Percentiles rank a stretch among this genome's conserved stretches.
These are phyloP conservation scores for Odocoileus hemionus DNA, from an alignment of 2,113 vertebrate species.

Conservation along the genomic window DNA sequence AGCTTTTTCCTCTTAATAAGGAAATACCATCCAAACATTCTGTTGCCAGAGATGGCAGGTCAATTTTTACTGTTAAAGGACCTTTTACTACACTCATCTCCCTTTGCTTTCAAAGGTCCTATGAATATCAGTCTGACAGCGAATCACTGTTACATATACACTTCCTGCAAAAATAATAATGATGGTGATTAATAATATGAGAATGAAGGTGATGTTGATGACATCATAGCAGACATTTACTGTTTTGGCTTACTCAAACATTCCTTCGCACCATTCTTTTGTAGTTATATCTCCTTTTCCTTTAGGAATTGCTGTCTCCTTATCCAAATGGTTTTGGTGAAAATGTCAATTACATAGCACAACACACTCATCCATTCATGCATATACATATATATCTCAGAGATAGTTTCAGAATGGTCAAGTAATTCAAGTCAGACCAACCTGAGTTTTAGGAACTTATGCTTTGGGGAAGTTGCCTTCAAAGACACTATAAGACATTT, in stretches of 20 bases:
- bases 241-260: background rate
- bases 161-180: background rate
- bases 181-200: background rate
- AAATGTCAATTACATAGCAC: background rate
- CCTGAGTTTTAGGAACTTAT: background rate
- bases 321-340: background rate
- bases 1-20: background rate
- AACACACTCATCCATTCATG: background rate
- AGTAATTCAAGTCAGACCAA: background rate
- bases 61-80: constrained; percentile 1
- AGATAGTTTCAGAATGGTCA: background rate
- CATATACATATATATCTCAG: background rate
- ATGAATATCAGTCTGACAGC: background rate
- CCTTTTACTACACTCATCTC: background rate
- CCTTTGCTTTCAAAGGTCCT: background rate
- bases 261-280: background rate
- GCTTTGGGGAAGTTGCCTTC: background rate
- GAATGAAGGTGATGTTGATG: background rate
- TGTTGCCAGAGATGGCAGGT: background rate
- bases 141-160: background rate
- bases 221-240: background rate
- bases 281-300: background rate
- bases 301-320: background rate
- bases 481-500: background rate
- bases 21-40: background rate